Evolutionary conservation across 1,140 invertebrate genomes (phyloP).

Genomic region (Bombyx mandarina): DNA sequence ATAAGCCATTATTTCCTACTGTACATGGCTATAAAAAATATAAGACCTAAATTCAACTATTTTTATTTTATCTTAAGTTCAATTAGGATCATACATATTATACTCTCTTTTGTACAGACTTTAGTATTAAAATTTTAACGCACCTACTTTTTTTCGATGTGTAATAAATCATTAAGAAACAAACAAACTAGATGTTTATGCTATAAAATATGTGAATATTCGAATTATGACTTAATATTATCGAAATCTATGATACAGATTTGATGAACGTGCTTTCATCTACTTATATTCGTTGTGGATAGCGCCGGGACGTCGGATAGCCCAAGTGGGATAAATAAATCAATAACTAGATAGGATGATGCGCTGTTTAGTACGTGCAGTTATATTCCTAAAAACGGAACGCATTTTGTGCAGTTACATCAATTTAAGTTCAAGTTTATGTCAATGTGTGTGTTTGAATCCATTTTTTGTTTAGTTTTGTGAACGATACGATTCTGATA

Average conservation of each 20-base stretch:
- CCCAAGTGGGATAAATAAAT: constrained; percentile 21
- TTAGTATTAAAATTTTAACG: background rate
- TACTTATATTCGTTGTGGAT: constrained; percentile 4
- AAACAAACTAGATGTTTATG: background rate
- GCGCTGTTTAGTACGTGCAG: constrained; percentile 13
- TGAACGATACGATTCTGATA: too few species aligned
- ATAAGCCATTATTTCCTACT: too few species aligned
- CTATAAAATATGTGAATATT: background rate
- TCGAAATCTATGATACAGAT: background rate
- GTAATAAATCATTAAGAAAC: too few species aligned
- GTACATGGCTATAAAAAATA: too few species aligned
- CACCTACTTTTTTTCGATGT: background rate
- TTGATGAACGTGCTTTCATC: background rate
- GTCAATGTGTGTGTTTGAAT: constrained; percentile 4
- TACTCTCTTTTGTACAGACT: too few species aligned
- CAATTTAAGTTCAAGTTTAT: background rate
- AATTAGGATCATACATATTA: background rate
- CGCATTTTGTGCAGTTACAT: background rate
- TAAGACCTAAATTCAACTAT: too few species aligned
- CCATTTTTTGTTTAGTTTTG: constrained; percentile 3
- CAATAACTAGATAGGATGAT: constrained; percentile 16
- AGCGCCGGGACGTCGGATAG: constrained; percentile 13
- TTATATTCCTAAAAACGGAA: constrained; percentile 2
- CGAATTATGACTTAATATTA: background rate
- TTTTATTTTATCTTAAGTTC: background rate